Base-by-base conservation (phyloP, 1,140 invertebrate species). In the Ips nitidus region DNA sequence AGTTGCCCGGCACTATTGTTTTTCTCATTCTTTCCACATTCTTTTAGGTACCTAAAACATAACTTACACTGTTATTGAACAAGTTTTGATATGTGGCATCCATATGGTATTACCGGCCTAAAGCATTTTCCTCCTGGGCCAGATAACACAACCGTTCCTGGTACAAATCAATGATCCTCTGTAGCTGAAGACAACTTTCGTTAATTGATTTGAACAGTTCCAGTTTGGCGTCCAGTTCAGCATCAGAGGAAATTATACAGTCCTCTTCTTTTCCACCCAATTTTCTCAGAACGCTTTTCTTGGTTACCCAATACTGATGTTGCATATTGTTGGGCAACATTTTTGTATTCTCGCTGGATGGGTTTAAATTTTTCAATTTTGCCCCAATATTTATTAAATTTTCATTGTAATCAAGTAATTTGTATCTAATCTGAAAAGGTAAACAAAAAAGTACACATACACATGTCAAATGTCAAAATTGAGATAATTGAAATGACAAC, bases 261-360 rank as follows among this genome's bases (percentile, higher is more conserved):
- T 98, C 95, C 81, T 99, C 98, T 83, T 99, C 97, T 83, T 98
- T 98, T 77, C 95, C 94, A 3, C 97, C 96, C 22, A 99, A 84
- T 84, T 97, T 98, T 75, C 93, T 86, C 62, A 96, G 89, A 40
- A 99, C 89, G 56, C 93, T 90, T 83, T 98, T 97, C 80, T 98
- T 99, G 2, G 97, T 98, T 41, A 98, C 92, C 97, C 97, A 99
- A 82, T 95, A 99, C 71, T 98, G 94, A 80, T 97, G 94, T 80
- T 98, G 94, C 88, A 98, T 92, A 39, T 71, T 71, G 40, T 66
- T 66, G 7, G 57, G 57, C n/a, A 73, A 53, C 62, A 71, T 71
- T 57, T 7, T 36, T n/a, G 5, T 55, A 55, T 5, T 47, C 45
- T 22, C 22, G 22, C 22, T 22, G 22, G 22, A 22, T 22, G 22